These are phyloP conservation scores for Drosophila percnosoma DNA, from an alignment of 2,888 invertebrate genomes.

Conservation along the genomic window DNA sequence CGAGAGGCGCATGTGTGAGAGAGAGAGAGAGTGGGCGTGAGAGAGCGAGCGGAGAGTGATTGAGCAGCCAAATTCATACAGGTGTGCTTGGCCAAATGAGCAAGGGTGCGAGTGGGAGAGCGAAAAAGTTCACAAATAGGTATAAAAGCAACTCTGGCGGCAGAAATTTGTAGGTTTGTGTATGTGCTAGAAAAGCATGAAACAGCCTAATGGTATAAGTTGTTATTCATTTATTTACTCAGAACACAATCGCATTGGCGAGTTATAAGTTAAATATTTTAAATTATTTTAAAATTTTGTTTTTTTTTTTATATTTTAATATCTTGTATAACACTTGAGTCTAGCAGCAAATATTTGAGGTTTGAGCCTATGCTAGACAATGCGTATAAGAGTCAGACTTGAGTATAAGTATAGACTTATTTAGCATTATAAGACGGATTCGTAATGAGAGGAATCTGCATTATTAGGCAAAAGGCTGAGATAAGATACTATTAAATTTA, in stretches of 20 bases:
- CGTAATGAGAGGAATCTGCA: not conserved
- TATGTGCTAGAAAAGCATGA: not conserved
- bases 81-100: constrained; percentile 53
- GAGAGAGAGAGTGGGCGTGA: not conserved
- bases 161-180: not conserved
- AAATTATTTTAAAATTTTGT: not conserved
- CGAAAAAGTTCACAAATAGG: constrained; percentile 8
- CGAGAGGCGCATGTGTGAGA: constrained; percentile 43
- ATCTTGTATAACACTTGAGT: not conserved
- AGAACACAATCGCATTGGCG: not conserved
- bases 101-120: constrained; percentile 18
- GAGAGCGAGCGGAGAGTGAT: constrained; percentile 9
- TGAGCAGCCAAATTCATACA: constrained; percentile 59
- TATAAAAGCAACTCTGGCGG: constrained; percentile 42
- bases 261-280: not conserved
- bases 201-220: not conserved
- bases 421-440: not conserved
- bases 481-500: not conserved
- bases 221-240: not conserved
- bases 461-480: not conserved
- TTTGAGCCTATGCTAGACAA: not conserved
- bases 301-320: too few species aligned
- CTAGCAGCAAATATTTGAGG: not conserved
- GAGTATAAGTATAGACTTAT: not conserved
- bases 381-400: not conserved